A percentile compares a stretch with the other conserved stretches of the same genome.
These are phyloP conservation scores for Chionoecetes opilio DNA, from an alignment of 1,140 invertebrate genomes.

Conservation along the genomic window DNA sequence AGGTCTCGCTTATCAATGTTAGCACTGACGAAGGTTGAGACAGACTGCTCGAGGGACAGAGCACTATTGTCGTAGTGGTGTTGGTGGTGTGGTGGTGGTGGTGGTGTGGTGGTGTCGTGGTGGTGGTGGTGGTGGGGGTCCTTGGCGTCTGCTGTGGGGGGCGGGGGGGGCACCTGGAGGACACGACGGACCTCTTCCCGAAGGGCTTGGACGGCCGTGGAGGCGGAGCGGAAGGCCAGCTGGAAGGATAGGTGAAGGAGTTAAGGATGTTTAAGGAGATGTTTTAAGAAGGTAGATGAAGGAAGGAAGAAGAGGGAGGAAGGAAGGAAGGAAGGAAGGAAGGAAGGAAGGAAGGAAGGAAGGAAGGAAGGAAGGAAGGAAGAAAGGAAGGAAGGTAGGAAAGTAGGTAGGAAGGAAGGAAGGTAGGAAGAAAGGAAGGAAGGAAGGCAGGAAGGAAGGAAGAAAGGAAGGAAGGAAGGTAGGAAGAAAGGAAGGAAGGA, in stretches of 20 bases:
- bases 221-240: conserved; percentile 87
- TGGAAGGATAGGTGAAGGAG: conserved; percentile 83
- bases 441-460: background rate
- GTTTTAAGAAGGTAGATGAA: background rate
- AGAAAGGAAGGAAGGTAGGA: too few species aligned
- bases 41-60: conserved; percentile 85
- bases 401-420: too few species aligned
- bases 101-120: too few species aligned
- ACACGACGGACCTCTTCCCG: conserved; percentile 85
- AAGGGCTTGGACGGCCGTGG: conserved; percentile 85
- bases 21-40: conserved; percentile 85
- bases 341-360: too few species aligned
- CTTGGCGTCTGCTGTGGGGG: conserved; percentile 75
- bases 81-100: conserved; percentile 81
- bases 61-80: conserved; percentile 79
- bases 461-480: conserved; percentile 11
- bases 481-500: background rate
- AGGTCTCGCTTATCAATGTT: conserved; percentile 86
- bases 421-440: too few species aligned
- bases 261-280: background rate
- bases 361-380: background rate
- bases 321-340: background rate
- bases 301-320: background rate
- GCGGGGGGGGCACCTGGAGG: conserved; percentile 84
- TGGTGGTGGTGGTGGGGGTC: conserved; percentile 79